These are phyloP conservation scores for Phyllotis vaccarum DNA, from an alignment of 2,797 vertebrate genomes.

Conservation along the genomic window DNA sequence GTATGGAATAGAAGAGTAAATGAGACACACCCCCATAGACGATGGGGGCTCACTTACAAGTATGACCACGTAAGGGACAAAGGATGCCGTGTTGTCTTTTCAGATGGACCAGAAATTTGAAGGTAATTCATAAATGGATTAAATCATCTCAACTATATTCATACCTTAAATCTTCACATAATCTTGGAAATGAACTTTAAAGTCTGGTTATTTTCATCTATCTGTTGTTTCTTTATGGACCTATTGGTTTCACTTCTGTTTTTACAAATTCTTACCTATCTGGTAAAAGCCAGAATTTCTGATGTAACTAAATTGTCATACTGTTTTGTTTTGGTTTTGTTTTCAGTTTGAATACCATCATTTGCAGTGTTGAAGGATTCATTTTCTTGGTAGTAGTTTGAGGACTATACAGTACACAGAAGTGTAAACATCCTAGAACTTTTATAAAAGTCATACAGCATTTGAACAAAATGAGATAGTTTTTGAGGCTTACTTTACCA, in stretches of 20 bases:
- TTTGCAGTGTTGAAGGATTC: slow-evolving; percentile 43
- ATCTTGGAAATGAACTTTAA: slow-evolving; percentile 28
- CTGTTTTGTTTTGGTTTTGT: background rate
- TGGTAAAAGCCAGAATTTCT: slow-evolving; percentile 27
- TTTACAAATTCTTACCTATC: background rate
- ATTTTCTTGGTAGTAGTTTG: slow-evolving; percentile 37
- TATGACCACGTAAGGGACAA: background rate
- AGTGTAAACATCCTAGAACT: slow-evolving; percentile 29
- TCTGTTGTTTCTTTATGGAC: background rate
- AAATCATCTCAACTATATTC: slow-evolving; percentile 18
- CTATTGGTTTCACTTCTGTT: background rate
- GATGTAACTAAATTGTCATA: background rate
- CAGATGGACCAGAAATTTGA: slow-evolving; percentile 3
- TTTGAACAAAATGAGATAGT: background rate
- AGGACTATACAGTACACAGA: background rate
- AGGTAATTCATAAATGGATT: background rate
- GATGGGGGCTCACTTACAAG: background rate
- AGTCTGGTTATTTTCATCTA: slow-evolving; percentile 1
- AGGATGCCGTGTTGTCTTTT: background rate
- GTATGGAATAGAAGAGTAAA: too few species aligned
- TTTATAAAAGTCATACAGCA: background rate
- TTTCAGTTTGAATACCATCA: background rate
- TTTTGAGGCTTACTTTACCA: slow-evolving; percentile 16
- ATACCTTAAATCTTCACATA: slow-evolving; percentile 28
- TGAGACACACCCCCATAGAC: background rate